Percentiles rank a stretch among this genome's conserved stretches.
These are phyloP conservation scores for Lates calcarifer DNA, from an alignment of 2,113 vertebrate species.

Conservation along the genomic window DNA sequence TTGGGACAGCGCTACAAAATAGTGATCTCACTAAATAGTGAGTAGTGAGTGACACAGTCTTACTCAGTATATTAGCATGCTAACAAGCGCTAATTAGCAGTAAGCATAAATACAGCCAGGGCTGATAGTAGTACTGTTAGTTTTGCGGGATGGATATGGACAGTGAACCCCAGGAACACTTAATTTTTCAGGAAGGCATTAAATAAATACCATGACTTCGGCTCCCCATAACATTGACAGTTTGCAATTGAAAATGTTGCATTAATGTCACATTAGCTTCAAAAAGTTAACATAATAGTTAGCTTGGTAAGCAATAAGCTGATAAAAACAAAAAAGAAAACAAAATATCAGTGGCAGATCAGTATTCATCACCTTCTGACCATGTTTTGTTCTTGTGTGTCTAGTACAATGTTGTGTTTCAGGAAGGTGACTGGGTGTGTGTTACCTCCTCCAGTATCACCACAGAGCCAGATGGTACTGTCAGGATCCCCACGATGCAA, in stretches of 20 bases:
- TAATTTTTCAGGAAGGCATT: no score
- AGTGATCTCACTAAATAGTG: no score
- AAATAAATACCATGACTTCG: background rate
- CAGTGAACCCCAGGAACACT: no score
- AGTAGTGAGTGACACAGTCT: no score
- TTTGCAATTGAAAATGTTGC: background rate
- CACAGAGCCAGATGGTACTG: slow-evolving; percentile 57
- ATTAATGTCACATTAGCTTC: background rate
- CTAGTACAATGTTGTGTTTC: background rate
- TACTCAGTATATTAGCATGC: no score
- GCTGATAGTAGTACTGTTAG: no score
- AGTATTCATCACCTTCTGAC: slow-evolving; percentile 8
- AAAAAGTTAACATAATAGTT: background rate
- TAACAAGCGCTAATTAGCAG: no score
- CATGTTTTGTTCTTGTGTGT: slow-evolving; percentile 15
- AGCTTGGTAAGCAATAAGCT: background rate
- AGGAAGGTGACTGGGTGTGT: slow-evolving; percentile 17
- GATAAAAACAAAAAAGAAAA: background rate
- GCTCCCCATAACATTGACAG: background rate
- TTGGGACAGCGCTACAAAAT: no score
- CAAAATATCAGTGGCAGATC: background rate
- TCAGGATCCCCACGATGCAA: slow-evolving; percentile 30
- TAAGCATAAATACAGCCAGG: no score
- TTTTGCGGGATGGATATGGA: no score
- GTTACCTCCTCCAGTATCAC: slow-evolving; percentile 25